Conservation (phyloP, 2,113 vertebrate species). For the Hystrix brachyura region DNA sequence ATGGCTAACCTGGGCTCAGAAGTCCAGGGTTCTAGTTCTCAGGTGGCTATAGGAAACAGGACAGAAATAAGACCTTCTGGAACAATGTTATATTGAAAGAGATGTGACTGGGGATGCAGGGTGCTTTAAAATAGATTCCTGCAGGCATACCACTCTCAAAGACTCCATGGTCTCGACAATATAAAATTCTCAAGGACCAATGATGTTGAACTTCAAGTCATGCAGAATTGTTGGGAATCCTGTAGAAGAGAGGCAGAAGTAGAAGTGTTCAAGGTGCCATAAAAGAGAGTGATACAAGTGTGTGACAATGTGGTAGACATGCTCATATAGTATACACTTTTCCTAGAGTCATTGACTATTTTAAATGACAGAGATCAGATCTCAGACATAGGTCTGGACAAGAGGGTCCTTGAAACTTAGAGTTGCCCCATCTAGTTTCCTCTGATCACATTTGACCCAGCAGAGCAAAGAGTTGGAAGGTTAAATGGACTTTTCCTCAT, state of each 20-base stretch:
- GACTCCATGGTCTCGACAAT: not conserved
- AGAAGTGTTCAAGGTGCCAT: not conserved
- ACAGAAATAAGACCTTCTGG: not conserved
- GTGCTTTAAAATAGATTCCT: not conserved
- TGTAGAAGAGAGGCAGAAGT: not conserved
- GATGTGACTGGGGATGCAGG: not conserved
- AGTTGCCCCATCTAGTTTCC: not conserved
- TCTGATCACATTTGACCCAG: not conserved
- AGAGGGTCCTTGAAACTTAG: not conserved
- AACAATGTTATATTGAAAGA: not conserved
- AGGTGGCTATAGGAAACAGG: not conserved
- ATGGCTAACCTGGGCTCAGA: not conserved
- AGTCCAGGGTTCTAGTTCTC: not conserved
- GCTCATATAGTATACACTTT: not conserved
- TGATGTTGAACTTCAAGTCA: not conserved
- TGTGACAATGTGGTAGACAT: not conserved
- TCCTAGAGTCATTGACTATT: not conserved
- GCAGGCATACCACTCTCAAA: not conserved
- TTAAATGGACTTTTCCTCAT: not conserved
- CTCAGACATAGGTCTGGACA: not conserved
- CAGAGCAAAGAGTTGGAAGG: not conserved
- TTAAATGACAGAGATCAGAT: not conserved
- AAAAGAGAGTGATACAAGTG: not conserved
- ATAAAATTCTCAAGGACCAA: not conserved
- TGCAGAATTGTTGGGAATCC: fast-evolving